These are phyloP conservation scores for Diglossa cyanea DNA, from an alignment of 2,797 vertebrate genomes.

Conservation along the genomic window DNA sequence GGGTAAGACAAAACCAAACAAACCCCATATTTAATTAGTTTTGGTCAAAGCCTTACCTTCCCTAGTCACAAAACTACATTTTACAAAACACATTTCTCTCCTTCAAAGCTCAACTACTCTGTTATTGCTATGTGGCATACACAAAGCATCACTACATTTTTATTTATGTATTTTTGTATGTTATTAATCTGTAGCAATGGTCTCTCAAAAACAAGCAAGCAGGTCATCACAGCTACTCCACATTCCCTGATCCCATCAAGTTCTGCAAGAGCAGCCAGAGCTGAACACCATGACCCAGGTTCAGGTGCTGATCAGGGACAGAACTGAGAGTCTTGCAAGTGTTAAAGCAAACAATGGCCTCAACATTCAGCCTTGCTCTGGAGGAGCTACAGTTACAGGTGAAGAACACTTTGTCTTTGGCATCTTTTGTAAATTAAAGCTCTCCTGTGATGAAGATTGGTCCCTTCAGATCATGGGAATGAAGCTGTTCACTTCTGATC, in stretches of 20 bases:
- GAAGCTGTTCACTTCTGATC: neutral
- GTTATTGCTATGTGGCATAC: neutral
- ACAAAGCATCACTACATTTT: neutral
- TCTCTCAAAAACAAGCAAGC: neutral
- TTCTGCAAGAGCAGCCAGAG: neutral
- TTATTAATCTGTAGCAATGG: neutral
- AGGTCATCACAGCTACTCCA: neutral
- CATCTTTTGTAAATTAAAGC: neutral
- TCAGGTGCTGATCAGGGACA: neutral
- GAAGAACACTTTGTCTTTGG: neutral
- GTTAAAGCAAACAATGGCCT: neutral
- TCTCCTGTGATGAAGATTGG: neutral
- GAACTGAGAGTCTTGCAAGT: neutral
- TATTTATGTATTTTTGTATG: neutral
- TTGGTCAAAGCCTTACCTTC: neutral
- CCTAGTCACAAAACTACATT: neutral
- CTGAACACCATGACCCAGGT: fast-evolving
- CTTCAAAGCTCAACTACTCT: neutral
- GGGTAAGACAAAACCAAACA: neutral
- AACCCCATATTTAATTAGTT: neutral
- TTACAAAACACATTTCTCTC: neutral
- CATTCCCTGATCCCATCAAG: neutral
- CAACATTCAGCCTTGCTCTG: neutral
- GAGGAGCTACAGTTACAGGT: neutral
- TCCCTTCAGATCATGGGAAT: neutral